Evolutionary conservation across 2,113 vertebrate species (phyloP), one percentile per base, ranked within the genome.

Genomic region (Thunnus maccoyii): DNA sequence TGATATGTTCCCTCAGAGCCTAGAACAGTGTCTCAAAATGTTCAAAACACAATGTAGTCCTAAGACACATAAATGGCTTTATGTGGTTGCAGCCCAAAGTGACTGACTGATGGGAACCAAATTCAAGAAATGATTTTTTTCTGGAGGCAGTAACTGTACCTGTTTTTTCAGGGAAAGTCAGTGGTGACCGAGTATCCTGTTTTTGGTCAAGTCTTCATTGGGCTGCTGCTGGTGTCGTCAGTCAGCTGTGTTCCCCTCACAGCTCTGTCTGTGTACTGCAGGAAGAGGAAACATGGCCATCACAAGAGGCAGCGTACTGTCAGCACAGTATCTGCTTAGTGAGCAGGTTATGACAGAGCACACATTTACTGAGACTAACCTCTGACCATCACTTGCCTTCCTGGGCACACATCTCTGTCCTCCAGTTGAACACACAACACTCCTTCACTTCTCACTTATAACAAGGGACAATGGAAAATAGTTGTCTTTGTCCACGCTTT

Each of bases 191-290:
- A 96, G 5, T 99, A 99, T 76, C 97, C 98, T 0, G 1, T 89
- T 3, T 94, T 96, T 0, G 96, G 94, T 1, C 94, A 98, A 22
- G 94, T 87, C 0, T 91, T 96, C 87, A 99, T 98, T 0, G 96
- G 93, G 36, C 88, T 99, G 65, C 95, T 99, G 3, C 92, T 99
- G 87, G 93, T 90, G 0, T 78, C 96, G 0, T 96, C 97, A 3
- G 90, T 91, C 72, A 87, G 94, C 93, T 99, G 97, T 54, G 85
- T 99, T 9, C 97, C 98, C 2, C 58, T 98, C 64, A 91, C 73
- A 11, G 97, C 98, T 56, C 83, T 98, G 48, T 69, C 95, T 6
- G 89, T 76, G 7, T 95, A 91, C 72, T 30, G 95, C 67, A 84
- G 0, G 58, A 96, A 80, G 73, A 91, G 83, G 67, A 92, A 79